phyloP scores from a whole-genome alignment of 2,797 vertebrate genomes.

The Balearica regulorum region DNA sequence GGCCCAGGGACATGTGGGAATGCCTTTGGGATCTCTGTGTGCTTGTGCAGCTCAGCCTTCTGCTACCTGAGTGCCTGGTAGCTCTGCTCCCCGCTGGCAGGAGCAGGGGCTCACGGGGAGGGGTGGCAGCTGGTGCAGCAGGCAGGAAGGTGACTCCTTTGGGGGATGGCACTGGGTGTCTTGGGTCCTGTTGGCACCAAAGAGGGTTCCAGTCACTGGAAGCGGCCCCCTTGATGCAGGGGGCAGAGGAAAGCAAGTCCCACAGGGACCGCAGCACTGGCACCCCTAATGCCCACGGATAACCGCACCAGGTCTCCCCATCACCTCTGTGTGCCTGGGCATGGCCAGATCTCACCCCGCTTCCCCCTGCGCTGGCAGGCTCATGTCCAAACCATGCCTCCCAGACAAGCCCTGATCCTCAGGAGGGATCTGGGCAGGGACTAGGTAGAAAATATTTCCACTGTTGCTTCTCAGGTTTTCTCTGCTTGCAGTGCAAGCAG shows the following conservation, averaged over 20 bases:
- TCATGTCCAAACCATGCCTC: background rate
- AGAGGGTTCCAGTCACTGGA: background rate
- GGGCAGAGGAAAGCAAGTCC: background rate
- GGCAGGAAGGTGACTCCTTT: background rate
- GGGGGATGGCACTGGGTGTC: background rate
- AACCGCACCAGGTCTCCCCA: fast-evolving
- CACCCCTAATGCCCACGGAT: background rate
- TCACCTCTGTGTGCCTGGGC: background rate
- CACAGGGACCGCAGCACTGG: background rate
- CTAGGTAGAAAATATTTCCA: background rate
- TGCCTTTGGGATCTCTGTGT: background rate
- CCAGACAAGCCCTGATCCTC: background rate
- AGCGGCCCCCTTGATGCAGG: background rate
- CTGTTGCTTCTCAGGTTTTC: background rate
- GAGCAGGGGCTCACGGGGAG: background rate
- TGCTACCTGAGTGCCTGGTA: background rate
- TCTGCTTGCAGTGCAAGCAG: background rate
- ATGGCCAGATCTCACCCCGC: fast-evolving
- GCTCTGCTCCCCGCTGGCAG: background rate
- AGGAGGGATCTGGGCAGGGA: background rate
- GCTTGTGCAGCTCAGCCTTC: background rate
- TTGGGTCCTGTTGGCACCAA: background rate
- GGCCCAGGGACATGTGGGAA: background rate
- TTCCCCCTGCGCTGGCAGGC: background rate
- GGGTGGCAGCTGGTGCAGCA: background rate